These are phyloP conservation scores for Semaprochilodus insignis DNA, from an alignment of 2,797 vertebrate genomes.

Conservation along the genomic window DNA sequence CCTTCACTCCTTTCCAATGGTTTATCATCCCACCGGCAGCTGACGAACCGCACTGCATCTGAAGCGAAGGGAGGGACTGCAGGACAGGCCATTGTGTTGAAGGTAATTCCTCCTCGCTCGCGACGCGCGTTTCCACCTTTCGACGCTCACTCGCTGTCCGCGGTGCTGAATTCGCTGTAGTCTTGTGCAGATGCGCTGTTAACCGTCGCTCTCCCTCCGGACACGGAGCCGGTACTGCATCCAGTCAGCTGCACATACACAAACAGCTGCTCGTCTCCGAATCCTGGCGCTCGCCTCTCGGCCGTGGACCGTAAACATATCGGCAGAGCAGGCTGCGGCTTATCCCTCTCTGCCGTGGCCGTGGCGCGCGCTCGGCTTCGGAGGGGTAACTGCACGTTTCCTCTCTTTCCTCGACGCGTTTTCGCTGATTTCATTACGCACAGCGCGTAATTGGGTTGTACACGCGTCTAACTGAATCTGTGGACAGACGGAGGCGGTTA, in stretches of 20 bases:
- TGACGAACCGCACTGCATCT: slow-evolving; percentile 54
- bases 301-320: background rate
- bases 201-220: background rate
- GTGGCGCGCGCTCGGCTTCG: too few species aligned
- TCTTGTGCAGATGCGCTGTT: too few species aligned
- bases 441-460: slow-evolving; percentile 21
- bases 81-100: background rate
- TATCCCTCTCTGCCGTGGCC: too few species aligned
- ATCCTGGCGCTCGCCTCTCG: slow-evolving; percentile 16
- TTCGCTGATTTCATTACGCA: background rate
- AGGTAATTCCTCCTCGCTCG: slow-evolving; percentile 35
- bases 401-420: background rate
- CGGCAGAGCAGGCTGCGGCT: background rate
- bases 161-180: background rate
- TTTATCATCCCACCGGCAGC: slow-evolving; percentile 53
- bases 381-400: background rate
- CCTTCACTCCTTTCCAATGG: slow-evolving; percentile 55
- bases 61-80: background rate
- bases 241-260: background rate
- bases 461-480: slow-evolving; percentile 20
- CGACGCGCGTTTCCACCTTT: background rate
- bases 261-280: background rate
- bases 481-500: slow-evolving; percentile 37
- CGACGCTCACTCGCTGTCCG: background rate
- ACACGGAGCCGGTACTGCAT: background rate